Percentiles rank a stretch among this genome's conserved stretches.
Conservation (phyloP, 35 echinoderm and acorn worm species). For the Apostichopus japonicus region DNA sequence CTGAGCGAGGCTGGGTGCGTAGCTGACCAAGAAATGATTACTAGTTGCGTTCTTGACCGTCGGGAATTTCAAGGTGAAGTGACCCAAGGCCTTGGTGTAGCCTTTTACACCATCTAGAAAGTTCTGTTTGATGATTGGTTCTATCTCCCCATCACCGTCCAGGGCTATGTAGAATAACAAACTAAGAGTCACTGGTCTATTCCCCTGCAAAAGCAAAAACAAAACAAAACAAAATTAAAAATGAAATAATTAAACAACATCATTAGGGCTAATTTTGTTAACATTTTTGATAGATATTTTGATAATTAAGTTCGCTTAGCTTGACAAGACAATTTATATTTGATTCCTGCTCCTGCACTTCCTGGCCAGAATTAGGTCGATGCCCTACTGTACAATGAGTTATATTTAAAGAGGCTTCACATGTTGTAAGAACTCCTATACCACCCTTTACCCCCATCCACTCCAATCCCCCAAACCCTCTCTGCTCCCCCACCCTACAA, state of each 20-base stretch:
- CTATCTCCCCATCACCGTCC: constrained; percentile 80
- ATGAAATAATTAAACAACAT: background rate
- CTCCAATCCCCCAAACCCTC: too few relatives aligned
- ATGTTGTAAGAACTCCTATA: too few relatives aligned
- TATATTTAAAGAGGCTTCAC: too few relatives aligned
- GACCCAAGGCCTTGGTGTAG: constrained; percentile 75
- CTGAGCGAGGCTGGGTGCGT: constrained; percentile 79
- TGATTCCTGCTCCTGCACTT: too few relatives aligned
- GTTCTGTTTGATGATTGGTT: constrained; percentile 64
- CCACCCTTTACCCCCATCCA: too few relatives aligned
- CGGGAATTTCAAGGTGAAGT: constrained; percentile 84
- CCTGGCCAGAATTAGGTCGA: too few relatives aligned
- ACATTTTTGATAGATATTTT: too few relatives aligned
- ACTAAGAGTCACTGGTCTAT: constrained; percentile 44
- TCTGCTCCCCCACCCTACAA: too few relatives aligned
- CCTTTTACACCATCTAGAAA: constrained; percentile 73
- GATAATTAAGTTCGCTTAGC: too few relatives aligned
- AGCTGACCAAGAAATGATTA: constrained; percentile 76
- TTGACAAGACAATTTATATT: too few relatives aligned
- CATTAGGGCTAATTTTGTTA: background rate
- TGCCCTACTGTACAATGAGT: too few relatives aligned
- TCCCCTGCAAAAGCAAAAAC: constrained; percentile 7
- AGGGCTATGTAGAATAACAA: constrained; percentile 91
- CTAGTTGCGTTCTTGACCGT: constrained; percentile 59
- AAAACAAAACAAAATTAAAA: background rate